Base-by-base conservation (phyloP, 1,140 invertebrate genomes). In the Neodiprion fabricii region DNA sequence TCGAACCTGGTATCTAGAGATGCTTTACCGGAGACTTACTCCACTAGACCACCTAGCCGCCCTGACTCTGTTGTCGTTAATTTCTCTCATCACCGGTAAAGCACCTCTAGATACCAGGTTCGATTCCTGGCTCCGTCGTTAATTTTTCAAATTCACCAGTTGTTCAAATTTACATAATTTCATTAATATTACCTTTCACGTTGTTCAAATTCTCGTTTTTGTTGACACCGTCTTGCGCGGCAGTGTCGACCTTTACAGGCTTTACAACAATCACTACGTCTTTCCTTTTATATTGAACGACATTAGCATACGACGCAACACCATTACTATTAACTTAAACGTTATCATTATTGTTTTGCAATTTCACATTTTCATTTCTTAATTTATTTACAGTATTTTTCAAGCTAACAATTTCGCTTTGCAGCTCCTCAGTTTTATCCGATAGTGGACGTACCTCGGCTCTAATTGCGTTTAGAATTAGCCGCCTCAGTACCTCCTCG, bases 361-460 rank as follows among this genome's bases (percentile, higher is more conserved):
- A 61, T 7, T 61, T 61, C 8, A 8, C 53, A 61, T 61, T 61
- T 61, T 61, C 53, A n/a, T 61, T 61, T 61, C 2, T 61, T n/a
- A 61, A 61, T 4, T 61, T 61, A n/a, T 61, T 61, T 61, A 61
- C 53, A 61, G n/a, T 61, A 4, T 8, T 1, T 61, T 61, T 61
- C 53, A 61, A 61, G 53, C 53, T 61, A 61, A 61, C 53, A 61
- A 61, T 61, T 61, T 61, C 53, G 53, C 53, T 61, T 61, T 61
- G 53, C 53, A 61, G 53, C 3, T 61, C 53, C 4, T 61, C 53
- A 61, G 8, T 61, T 61, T 61, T 61, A n/a, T 61, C 7, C 1
- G 53, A 12, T 61, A 61, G 8, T 61, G 53, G 53, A n/a, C 53
- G 53, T n/a, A 61, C 53, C 53, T 61, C 53, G 1, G 53, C 53